A percentile compares a stretch with the other conserved stretches of the same genome.
phyloP scores from a whole-genome alignment of 1,140 invertebrate genomes.

The Delia radicum region DNA sequence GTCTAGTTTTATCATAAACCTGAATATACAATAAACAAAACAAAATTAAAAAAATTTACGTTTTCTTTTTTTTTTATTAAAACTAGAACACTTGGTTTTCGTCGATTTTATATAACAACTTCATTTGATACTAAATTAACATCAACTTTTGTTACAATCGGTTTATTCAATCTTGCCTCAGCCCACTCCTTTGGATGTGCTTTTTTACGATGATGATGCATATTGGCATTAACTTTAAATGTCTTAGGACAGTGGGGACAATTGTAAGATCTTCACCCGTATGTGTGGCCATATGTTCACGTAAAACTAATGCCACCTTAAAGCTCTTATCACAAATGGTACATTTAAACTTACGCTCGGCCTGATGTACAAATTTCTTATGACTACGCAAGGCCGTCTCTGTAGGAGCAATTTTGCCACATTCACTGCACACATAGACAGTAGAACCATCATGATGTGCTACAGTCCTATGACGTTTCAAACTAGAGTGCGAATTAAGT shows the following conservation, averaged over 20 bases:
- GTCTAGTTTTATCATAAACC: too few species aligned
- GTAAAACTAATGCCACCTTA: conserved; percentile 27
- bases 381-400: conserved; percentile 36
- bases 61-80: too few species aligned
- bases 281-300: conserved; percentile 29
- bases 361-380: conserved; percentile 34
- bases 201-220: conserved; percentile 42
- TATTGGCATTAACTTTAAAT: conserved; percentile 40
- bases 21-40: too few species aligned
- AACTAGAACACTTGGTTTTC: too few species aligned
- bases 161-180: neutral
- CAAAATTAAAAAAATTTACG: too few species aligned
- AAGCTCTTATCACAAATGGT: conserved; percentile 40
- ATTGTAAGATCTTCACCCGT: conserved; percentile 22
- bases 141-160: neutral
- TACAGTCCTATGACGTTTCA: conserved; percentile 36
- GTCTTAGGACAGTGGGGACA: conserved; percentile 42
- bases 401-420: conserved; percentile 33
- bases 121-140: neutral
- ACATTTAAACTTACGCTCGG: conserved; percentile 35
- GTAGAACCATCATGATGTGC: conserved; percentile 37
- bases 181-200: neutral
- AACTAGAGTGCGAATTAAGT: conserved; percentile 33
- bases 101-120: neutral
- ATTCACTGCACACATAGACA: conserved; percentile 37